Conservation (phyloP, 1,140 invertebrate species). For the Neoseiulus cucumeris region DNA sequence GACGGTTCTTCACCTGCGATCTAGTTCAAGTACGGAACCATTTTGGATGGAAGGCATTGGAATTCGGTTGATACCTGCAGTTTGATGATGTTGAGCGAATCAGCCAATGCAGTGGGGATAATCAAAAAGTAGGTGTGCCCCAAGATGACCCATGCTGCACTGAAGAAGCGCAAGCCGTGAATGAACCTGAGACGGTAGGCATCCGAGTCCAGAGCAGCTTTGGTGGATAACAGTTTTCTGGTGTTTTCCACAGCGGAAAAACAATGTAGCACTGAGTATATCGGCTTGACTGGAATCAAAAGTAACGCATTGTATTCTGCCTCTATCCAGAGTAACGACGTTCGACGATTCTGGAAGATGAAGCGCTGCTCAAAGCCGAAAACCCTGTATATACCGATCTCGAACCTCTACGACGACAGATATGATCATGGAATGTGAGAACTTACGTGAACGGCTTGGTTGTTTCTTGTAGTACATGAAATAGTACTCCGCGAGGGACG, state of each 20-base stretch:
- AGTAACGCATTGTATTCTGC: too few species aligned
- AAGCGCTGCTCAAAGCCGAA: too few species aligned
- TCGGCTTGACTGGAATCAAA: too few species aligned
- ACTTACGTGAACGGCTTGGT: not conserved
- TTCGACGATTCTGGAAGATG: too few species aligned
- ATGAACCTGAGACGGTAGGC: constrained; percentile 24
- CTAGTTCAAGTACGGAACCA: too few species aligned
- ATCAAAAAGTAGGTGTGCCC: constrained; percentile 54
- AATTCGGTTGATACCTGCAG: not conserved
- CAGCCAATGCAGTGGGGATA: not conserved
- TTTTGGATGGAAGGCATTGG: too few species aligned
- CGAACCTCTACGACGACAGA: too few species aligned
- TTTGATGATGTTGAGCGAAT: constrained; percentile 8
- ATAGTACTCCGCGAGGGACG: not conserved
- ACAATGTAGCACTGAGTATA: not conserved
- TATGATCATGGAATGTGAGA: too few species aligned
- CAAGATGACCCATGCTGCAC: constrained; percentile 74
- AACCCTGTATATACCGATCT: too few species aligned
- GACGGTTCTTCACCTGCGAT: too few species aligned
- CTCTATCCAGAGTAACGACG: too few species aligned
- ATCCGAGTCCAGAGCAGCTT: not conserved
- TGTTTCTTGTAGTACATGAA: not conserved
- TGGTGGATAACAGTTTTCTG: not conserved
- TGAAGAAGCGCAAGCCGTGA: constrained; percentile 59
- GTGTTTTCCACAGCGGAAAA: constrained; percentile 7